Evolutionary conservation across 1,140 invertebrate genomes (phyloP).

Genomic region (Lepidurus arcticus): DNA sequence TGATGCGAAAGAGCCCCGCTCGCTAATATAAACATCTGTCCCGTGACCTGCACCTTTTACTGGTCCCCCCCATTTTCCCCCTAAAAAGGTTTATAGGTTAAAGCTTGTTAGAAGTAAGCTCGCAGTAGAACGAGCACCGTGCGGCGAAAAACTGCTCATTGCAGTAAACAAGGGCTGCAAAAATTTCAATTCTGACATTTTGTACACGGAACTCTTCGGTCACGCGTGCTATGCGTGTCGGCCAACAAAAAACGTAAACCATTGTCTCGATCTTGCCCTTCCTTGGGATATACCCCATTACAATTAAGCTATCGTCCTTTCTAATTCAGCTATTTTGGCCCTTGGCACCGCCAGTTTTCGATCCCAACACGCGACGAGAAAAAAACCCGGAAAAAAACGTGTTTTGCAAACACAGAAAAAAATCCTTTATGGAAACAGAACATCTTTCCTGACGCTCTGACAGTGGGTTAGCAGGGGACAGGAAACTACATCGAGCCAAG

Average conservation of each 20-base stretch:
- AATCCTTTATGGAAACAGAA: neutral
- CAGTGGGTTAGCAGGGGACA: neutral
- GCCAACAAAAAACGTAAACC: neutral
- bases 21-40: neutral
- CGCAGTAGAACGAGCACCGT: neutral
- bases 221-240: neutral
- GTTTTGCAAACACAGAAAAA: neutral
- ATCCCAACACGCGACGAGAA: neutral
- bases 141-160: neutral
- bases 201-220: neutral
- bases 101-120: neutral
- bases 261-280: neutral
- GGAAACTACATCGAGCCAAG: neutral
- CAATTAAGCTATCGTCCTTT: constrained; percentile 14
- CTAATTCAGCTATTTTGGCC: neutral
- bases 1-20: neutral
- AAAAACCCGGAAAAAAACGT: neutral
- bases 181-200: neutral
- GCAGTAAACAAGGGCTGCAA: constrained; percentile 3
- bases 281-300: constrained; percentile 7
- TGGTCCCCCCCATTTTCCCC: neutral
- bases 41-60: constrained; percentile 2
- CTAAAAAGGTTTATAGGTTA: neutral
- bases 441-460: neutral
- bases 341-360: constrained; percentile 5